phyloP scores from a whole-genome alignment of 2,797 vertebrate genomes.

The Eidolon dupreanum region DNA sequence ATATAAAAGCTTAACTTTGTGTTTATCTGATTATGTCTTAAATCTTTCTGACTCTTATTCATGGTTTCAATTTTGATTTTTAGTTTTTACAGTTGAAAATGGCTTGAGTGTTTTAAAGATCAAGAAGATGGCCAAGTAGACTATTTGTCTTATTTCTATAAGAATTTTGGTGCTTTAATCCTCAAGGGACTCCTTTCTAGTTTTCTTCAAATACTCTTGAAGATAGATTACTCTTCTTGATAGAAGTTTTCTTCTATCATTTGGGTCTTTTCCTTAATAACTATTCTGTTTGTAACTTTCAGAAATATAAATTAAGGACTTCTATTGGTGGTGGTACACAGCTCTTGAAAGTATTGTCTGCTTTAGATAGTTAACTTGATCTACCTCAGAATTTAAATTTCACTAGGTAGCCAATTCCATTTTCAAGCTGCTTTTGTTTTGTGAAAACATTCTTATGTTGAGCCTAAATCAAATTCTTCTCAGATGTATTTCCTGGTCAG shows the following conservation, averaged over 20 bases:
- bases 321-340: not conserved
- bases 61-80: constrained; percentile 41
- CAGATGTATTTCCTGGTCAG: constrained; percentile 41
- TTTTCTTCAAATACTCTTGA: not conserved
- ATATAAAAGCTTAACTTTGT: not conserved
- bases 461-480: constrained; percentile 34
- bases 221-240: too few relatives aligned
- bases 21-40: constrained; percentile 11
- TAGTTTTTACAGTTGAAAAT: constrained; percentile 1
- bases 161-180: not conserved
- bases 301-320: not conserved
- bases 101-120: not conserved
- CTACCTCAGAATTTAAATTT: not conserved
- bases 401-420: not conserved
- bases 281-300: not conserved
- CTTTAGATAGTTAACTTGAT: not conserved
- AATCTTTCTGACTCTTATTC: not conserved
- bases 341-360: not conserved
- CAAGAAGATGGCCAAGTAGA: not conserved
- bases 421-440: constrained; percentile 34
- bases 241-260: not conserved
- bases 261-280: not conserved
- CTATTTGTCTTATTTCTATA: constrained; percentile 26
- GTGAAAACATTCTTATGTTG: constrained; percentile 31
- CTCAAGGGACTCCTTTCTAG: not conserved